A percentile compares a stretch with the other conserved stretches of the same genome.
Evolutionary conservation across 30 jellyfish, hydroid and myxozoan genomes (phyloP).

Genomic region (Hydractinia symbiolongicarpus): DNA sequence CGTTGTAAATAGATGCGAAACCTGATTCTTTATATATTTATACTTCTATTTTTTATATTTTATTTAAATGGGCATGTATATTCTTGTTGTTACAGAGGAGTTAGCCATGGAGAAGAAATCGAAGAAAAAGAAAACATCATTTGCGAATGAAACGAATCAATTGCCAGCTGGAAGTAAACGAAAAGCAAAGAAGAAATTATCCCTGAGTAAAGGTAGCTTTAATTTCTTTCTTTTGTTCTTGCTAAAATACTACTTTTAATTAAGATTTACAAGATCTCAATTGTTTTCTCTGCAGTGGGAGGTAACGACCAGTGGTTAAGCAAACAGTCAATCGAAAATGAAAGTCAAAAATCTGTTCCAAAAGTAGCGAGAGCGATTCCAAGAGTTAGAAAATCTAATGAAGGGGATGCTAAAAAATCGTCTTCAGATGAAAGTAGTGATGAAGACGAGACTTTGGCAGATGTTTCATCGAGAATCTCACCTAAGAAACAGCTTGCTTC

Average conservation of each 20-base stretch:
- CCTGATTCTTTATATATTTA: too few relatives aligned
- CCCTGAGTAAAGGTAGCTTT: constrained; percentile 56
- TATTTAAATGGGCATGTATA: too few relatives aligned
- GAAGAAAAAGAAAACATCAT: constrained; percentile 14
- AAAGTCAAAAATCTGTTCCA: not conserved
- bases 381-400: constrained; percentile 5
- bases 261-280: not conserved
- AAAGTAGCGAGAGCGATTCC: constrained; percentile 32
- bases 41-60: too few relatives aligned
- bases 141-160: constrained; percentile 12
- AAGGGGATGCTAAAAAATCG: not conserved
- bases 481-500: not conserved
- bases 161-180: constrained; percentile 16
- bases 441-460: not conserved
- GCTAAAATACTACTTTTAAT: not conserved
- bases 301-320: constrained; percentile 15
- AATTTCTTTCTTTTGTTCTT: not conserved
- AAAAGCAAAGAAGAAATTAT: constrained; percentile 66
- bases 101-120: constrained; percentile 32
- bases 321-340: not conserved
- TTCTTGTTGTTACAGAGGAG: not conserved
- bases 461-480: not conserved
- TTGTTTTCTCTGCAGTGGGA: not conserved
- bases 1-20: too few relatives aligned
- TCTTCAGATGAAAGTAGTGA: not conserved